phyloP scores from a whole-genome alignment of 2,113 vertebrate genomes.

The Notechis scutatus region DNA sequence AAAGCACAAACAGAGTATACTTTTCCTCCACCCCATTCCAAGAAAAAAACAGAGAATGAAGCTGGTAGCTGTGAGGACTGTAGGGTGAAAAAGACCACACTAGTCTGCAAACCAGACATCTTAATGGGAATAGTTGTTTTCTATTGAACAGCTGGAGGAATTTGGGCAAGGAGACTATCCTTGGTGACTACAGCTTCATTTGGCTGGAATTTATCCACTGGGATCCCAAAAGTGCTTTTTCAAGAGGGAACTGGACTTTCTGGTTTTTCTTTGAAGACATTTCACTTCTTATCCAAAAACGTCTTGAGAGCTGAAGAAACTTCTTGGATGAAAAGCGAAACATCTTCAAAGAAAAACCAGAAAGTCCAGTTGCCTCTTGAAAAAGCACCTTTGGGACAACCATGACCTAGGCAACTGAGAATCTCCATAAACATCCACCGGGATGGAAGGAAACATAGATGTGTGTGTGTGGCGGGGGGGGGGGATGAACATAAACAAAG shows the following conservation, averaged over 20 bases:
- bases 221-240: too few relatives aligned
- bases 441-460: neutral
- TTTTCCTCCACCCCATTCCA: neutral
- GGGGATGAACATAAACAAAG: neutral
- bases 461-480: neutral
- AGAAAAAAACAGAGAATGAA: neutral
- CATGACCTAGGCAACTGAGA: too few relatives aligned
- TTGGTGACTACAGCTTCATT: neutral
- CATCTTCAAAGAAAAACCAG: too few relatives aligned
- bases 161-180: too few relatives aligned
- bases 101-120: neutral
- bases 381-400: too few relatives aligned
- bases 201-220: neutral
- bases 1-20: neutral
- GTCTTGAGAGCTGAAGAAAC: too few relatives aligned
- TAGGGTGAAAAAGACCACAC: neutral
- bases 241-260: too few relatives aligned
- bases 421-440: neutral
- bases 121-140: neutral
- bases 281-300: too few relatives aligned
- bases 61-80: neutral
- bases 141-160: neutral
- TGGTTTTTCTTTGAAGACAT: too few relatives aligned
- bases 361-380: too few relatives aligned
- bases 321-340: too few relatives aligned